Conservation (phyloP, 2,888 invertebrate species). For the Pyrrhosoma nymphula region DNA sequence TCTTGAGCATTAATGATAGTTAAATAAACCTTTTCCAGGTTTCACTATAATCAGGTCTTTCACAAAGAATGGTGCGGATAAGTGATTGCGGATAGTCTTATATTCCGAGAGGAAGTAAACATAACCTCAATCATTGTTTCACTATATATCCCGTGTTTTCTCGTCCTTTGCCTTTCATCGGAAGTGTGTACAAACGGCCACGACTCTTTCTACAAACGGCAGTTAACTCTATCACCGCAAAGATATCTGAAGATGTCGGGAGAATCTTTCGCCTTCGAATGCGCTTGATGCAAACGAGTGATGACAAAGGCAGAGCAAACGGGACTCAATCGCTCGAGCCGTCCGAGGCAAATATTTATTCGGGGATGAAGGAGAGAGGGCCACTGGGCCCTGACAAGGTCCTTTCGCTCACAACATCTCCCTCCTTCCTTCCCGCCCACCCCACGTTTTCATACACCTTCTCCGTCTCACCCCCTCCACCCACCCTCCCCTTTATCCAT, state of each 20-base stretch:
- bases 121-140: not conserved
- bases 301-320: not conserved
- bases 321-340: not conserved
- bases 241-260: not conserved
- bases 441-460: not conserved
- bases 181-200: not conserved
- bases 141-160: not conserved
- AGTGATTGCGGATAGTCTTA: not conserved
- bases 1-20: too few species aligned
- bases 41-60: too few species aligned
- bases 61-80: not conserved
- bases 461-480: not conserved
- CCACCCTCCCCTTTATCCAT: not conserved
- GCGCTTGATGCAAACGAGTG: not conserved
- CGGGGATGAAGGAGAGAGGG: constrained; percentile 13
- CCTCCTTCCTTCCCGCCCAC: not conserved
- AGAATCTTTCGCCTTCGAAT: not conserved
- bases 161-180: not conserved
- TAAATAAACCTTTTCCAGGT: too few species aligned
- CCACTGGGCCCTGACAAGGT: not conserved
- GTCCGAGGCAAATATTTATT: not conserved
- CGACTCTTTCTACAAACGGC: not conserved
- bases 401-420: not conserved
- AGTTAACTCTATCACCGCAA: not conserved
- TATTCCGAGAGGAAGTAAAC: not conserved